Conservation (phyloP, 2,797 vertebrate species). For the Lemur catta region DNA sequence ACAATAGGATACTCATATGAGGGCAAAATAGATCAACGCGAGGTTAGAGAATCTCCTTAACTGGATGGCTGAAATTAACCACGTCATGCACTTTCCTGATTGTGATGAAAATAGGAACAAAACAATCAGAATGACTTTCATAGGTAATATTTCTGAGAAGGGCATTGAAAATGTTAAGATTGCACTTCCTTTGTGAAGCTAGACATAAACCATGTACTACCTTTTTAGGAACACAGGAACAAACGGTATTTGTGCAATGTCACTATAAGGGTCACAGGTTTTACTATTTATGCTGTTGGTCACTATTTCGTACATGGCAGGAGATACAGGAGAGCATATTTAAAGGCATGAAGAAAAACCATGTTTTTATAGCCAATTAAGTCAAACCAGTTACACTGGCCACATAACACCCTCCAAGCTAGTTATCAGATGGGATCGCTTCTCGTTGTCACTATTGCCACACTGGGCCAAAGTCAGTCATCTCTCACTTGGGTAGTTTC, state of each 20-base stretch:
- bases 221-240: background rate
- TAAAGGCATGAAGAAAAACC: background rate
- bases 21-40: background rate
- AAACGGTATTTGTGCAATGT: background rate
- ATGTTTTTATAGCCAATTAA: background rate
- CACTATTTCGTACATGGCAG: background rate
- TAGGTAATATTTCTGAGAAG: background rate
- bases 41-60: background rate
- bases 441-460: background rate
- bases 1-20: background rate
- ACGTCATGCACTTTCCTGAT: background rate
- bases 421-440: background rate
- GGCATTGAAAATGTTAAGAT: background rate
- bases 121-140: background rate
- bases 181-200: background rate
- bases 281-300: background rate
- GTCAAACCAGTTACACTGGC: background rate
- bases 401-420: background rate
- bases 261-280: background rate
- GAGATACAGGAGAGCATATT: background rate
- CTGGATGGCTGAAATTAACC: background rate
- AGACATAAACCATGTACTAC: background rate
- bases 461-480: background rate
- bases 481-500: background rate
- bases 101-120: background rate